Evolutionary conservation across 2,888 invertebrate genomes (phyloP).

Genomic region (Phorcus lineatus): DNA sequence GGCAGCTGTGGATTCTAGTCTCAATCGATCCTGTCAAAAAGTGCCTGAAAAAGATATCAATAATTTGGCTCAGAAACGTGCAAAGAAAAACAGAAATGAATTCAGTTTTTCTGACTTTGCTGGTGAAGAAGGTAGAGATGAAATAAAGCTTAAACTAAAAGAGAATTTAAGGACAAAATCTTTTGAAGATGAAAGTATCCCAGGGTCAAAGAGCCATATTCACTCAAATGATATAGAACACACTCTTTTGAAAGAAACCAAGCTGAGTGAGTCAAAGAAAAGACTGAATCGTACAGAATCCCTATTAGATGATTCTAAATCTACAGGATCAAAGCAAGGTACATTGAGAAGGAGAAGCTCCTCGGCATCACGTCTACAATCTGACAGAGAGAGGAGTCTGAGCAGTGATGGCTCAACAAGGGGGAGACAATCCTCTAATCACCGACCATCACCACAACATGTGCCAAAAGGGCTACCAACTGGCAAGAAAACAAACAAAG

Average conservation of each 20-base stretch:
- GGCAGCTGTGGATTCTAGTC: not conserved
- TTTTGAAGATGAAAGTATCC: not conserved
- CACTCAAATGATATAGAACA: not conserved
- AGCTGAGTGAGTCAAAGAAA: not conserved
- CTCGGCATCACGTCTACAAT: not conserved
- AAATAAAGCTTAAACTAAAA: not conserved
- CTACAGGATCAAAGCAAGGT: not conserved
- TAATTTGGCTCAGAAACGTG: too few species aligned
- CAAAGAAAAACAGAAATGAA: not conserved
- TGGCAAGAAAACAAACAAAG: not conserved
- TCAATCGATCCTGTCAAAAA: not conserved
- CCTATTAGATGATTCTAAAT: not conserved
- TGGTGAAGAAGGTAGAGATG: conserved; percentile 11
- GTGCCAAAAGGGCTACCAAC: not conserved
- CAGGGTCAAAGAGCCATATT: not conserved
- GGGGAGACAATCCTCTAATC: not conserved
- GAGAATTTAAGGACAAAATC: not conserved
- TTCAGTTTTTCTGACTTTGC: not conserved
- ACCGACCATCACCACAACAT: not conserved
- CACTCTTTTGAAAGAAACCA: not conserved
- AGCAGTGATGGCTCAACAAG: not conserved
- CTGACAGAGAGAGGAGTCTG: conserved; percentile 13
- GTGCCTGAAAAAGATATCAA: not conserved
- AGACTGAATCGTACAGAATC: not conserved
- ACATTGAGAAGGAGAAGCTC: conserved; percentile 12